These are phyloP conservation scores for Periparus ater DNA, from an alignment of 2,797 vertebrate genomes.

Conservation along the genomic window DNA sequence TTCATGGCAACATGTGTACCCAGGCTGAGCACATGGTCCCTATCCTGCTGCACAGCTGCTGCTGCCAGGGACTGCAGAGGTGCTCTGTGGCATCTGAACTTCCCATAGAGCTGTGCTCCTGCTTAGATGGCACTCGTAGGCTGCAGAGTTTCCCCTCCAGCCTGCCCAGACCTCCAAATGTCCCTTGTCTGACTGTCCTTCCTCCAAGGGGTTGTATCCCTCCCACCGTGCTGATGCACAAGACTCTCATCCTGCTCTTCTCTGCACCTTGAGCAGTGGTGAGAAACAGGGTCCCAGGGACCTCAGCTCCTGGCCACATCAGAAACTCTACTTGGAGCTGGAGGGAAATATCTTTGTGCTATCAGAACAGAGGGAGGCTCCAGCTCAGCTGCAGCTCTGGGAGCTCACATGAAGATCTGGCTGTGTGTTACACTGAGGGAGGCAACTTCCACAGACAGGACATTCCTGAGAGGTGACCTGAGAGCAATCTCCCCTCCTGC, in stretches of 20 bases:
- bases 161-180: not conserved
- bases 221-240: not conserved
- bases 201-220: not conserved
- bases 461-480: constrained; percentile 26
- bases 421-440: not conserved
- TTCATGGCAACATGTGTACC: not conserved
- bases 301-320: not conserved
- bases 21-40: rapidly evolving
- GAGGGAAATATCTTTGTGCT: not conserved
- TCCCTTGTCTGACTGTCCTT: not conserved
- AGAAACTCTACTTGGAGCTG: not conserved
- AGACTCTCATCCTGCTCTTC: not conserved
- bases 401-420: not conserved
- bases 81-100: not conserved
- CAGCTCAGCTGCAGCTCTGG: not conserved
- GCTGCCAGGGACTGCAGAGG: not conserved
- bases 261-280: not conserved
- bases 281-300: not conserved
- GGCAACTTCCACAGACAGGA: not conserved
- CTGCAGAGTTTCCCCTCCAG: not conserved
- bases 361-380: not conserved
- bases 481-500: not conserved
- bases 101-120: rapidly evolving
- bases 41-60: not conserved
- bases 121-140: not conserved